Conservation (phyloP, 2,888 invertebrate species). For the Meta bourneti region DNA sequence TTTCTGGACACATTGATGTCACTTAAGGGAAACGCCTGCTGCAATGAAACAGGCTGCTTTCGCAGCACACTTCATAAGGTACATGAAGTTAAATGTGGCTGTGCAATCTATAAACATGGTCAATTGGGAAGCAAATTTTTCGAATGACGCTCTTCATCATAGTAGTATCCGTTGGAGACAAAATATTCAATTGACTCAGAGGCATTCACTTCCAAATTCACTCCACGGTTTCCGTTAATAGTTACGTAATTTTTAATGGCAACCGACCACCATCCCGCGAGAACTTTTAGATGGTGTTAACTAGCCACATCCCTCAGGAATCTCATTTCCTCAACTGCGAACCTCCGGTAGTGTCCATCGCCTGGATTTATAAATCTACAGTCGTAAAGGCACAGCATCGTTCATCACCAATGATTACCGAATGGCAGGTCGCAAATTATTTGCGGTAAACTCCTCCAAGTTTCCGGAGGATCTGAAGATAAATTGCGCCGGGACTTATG, state of each 20-base stretch:
- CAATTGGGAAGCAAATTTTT: too few species aligned
- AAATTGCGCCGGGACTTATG: conserved; percentile 62
- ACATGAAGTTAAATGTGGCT: too few species aligned
- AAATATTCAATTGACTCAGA: too few species aligned
- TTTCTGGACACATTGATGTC: too few species aligned
- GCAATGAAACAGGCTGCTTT: too few species aligned
- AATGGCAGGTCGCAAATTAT: conserved; percentile 70
- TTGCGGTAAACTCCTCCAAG: conserved; percentile 56
- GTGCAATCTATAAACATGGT: too few species aligned
- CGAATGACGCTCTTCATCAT: too few species aligned
- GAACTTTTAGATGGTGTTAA: neutral
- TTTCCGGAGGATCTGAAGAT: conserved; percentile 54
- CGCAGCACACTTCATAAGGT: too few species aligned
- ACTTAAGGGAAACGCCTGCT: too few species aligned
- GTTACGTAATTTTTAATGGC: neutral
- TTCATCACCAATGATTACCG: conserved; percentile 62
- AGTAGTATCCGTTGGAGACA: too few species aligned
- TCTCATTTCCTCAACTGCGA: conserved; percentile 16
- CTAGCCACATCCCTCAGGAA: neutral
- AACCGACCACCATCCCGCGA: neutral
- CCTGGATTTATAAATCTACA: conserved; percentile 49
- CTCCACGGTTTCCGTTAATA: too few species aligned
- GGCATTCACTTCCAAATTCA: too few species aligned
- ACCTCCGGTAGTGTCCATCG: conserved; percentile 5
- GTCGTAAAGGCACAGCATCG: conserved; percentile 3